Evolutionary conservation across 2,113 vertebrate species (phyloP).

Genomic region (Stomatorhinus ivindoensis): DNA sequence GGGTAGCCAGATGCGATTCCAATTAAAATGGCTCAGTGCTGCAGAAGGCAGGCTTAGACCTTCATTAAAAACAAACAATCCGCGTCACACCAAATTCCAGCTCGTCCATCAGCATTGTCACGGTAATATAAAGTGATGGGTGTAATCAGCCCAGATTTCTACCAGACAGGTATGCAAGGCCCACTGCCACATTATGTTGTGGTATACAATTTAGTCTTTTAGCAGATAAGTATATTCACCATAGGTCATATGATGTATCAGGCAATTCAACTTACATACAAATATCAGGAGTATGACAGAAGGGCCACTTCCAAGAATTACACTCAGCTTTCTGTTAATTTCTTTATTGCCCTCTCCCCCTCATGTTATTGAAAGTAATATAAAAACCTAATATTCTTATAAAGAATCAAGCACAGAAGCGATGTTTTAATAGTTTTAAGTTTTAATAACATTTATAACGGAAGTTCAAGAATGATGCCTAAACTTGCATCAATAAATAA

Average conservation of each 20-base stretch:
- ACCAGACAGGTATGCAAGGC: background rate
- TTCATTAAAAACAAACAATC: constrained; percentile 21
- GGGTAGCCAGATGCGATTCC: constrained; percentile 22
- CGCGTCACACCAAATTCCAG: background rate
- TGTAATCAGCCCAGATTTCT: background rate
- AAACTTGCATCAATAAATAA: background rate
- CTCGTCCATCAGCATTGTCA: background rate
- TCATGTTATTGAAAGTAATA: background rate
- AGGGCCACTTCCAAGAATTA: background rate
- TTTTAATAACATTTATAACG: background rate
- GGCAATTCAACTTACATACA: background rate
- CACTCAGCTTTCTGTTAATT: background rate
- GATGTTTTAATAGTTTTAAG: background rate
- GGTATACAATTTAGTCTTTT: background rate
- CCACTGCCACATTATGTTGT: background rate
- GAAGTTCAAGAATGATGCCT: background rate
- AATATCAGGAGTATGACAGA: background rate
- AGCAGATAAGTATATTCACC: background rate
- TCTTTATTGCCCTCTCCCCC: background rate
- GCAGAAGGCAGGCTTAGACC: background rate
- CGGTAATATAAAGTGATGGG: background rate
- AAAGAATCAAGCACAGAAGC: background rate
- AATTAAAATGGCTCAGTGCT: constrained; percentile 16
- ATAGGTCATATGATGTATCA: background rate
- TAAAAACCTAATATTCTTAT: background rate